phyloP scores from a whole-genome alignment of 2,888 invertebrate genomes.

The Limnephilus auricula region DNA sequence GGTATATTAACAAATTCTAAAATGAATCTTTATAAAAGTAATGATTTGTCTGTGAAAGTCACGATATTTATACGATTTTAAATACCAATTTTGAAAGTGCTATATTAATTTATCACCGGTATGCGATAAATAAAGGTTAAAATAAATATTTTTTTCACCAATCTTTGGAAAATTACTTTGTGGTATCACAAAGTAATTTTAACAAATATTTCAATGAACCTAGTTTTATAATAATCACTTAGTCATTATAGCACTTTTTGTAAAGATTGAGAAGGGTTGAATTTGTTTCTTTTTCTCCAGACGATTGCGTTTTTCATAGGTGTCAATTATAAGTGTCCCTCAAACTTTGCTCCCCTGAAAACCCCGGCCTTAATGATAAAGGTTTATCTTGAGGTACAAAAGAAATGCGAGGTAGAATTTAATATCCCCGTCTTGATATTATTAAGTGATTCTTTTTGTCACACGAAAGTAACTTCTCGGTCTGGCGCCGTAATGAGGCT shows the following conservation, averaged over 20 bases:
- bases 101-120: too few relatives aligned
- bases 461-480: slow-evolving; percentile 20
- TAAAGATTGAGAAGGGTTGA: neutral
- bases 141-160: too few relatives aligned
- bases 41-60: too few relatives aligned
- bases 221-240: neutral
- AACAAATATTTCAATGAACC: neutral
- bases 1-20: too few relatives aligned
- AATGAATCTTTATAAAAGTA: too few relatives aligned
- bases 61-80: too few relatives aligned
- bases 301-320: slow-evolving; percentile 14
- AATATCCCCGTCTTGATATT: slow-evolving; percentile 5
- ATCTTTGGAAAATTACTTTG: too few relatives aligned
- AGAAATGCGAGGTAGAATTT: slow-evolving; percentile 23
- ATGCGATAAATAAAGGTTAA: too few relatives aligned
- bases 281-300: neutral
- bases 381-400: neutral
- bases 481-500: neutral
- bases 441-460: slow-evolving; percentile 40
- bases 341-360: slow-evolving; percentile 15
- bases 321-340: slow-evolving; percentile 43
- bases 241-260: too few relatives aligned
- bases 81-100: too few relatives aligned
- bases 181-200: too few relatives aligned
- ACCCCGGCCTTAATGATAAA: neutral